A percentile compares a stretch with the other conserved stretches of the same genome.
phyloP scores from a whole-genome alignment of 2,888 invertebrate species.

The Tromatobia lineatoria region DNA sequence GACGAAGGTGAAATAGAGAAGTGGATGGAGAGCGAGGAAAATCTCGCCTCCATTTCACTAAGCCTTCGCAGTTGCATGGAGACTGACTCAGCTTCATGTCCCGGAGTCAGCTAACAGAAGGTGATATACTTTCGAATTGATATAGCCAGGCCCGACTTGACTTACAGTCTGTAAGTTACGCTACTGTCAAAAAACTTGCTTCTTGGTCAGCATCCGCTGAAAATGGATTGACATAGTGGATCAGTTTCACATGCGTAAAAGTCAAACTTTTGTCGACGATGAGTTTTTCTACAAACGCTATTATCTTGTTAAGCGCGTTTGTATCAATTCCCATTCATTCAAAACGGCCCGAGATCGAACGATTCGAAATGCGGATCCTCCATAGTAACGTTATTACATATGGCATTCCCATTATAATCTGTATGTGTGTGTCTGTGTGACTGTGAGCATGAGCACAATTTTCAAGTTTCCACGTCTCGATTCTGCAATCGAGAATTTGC shows the following conservation, averaged over 20 bases:
- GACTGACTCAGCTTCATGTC: conserved; percentile 34
- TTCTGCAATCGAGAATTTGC: not conserved
- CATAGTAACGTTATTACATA: not conserved
- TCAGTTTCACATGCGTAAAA: not conserved
- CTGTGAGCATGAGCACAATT: conserved; percentile 30
- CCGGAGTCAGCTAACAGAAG: not conserved
- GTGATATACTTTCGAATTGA: not conserved
- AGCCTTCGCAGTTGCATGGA: conserved; percentile 17
- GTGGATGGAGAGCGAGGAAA: conserved; percentile 17
- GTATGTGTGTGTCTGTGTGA: conserved; percentile 1
- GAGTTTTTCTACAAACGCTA: conserved; percentile 26
- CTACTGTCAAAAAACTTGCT: no score
- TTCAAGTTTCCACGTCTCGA: not conserved
- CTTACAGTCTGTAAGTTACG: no score
- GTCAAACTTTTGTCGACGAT: conserved; percentile 6
- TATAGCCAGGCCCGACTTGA: not conserved
- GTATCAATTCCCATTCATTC: conserved; percentile 2
- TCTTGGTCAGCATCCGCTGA: not conserved
- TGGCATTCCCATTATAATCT: conserved; percentile 17
- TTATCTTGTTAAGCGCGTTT: conserved; percentile 16
- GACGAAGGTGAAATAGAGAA: conserved; percentile 30
- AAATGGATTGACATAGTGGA: not conserved
- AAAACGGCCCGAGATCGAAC: not conserved
- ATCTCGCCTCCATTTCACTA: conserved; percentile 29
- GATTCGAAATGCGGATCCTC: conserved; percentile 6